A percentile compares a stretch with the other conserved stretches of the same genome.
Conservation (phyloP, 2,888 invertebrate genomes). For the Colletes collaris region DNA sequence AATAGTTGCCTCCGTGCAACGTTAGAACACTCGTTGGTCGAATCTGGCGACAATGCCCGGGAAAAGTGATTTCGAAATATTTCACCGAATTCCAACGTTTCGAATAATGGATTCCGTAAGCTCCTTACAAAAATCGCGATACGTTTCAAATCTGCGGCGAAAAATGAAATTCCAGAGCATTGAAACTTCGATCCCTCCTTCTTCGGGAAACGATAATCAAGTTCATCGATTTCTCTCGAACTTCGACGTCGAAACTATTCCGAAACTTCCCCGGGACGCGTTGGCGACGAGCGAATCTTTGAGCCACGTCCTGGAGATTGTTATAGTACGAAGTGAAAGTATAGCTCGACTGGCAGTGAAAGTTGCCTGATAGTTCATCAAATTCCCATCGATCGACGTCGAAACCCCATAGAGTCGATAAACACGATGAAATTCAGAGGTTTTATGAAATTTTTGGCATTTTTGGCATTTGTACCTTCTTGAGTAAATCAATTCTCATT, state of each 20-base stretch:
- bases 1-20: no score
- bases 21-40: no score
- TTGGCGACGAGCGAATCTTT: constrained; percentile 22
- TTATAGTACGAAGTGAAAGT: constrained; percentile 30
- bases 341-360: constrained; percentile 22
- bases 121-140: neutral
- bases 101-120: neutral
- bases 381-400: neutral
- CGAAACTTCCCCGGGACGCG: constrained; percentile 30
- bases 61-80: no score
- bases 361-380: neutral
- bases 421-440: neutral
- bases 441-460: no score
- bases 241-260: constrained; percentile 38
- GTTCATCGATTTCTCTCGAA: constrained; percentile 42
- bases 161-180: neutral
- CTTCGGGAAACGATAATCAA: constrained; percentile 29
- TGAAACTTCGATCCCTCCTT: constrained; percentile 10
- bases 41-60: no score
- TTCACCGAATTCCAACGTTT: no score
- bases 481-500: no score
- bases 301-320: constrained; percentile 22
- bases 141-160: neutral
- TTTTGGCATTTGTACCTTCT: no score
- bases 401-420: neutral